Conservation (phyloP, 2,113 vertebrate species). For the Columba livia region DNA sequence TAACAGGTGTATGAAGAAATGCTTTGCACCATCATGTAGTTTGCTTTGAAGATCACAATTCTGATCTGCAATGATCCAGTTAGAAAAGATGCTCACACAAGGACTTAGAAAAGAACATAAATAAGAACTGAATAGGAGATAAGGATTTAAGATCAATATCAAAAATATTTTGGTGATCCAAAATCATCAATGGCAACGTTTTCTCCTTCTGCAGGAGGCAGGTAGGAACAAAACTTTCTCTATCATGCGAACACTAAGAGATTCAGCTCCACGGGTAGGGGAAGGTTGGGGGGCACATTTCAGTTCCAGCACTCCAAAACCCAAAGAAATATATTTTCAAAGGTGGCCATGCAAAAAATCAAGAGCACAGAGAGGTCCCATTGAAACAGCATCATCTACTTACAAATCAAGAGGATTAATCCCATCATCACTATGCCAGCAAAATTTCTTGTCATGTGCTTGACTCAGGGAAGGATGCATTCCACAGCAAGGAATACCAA, state of each 20-base stretch:
- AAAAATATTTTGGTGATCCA: not conserved
- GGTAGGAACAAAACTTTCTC: not conserved
- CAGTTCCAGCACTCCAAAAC: rapidly evolving
- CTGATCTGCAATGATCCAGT: not conserved
- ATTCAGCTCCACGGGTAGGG: not conserved
- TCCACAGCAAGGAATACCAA: not conserved
- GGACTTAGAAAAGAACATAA: not conserved
- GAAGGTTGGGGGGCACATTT: not conserved
- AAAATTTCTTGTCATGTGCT: not conserved
- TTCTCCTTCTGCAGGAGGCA: not conserved
- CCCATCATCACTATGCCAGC: not conserved
- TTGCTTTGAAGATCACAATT: not conserved
- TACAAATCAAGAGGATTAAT: not conserved
- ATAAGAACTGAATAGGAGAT: not conserved
- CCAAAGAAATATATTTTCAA: not conserved
- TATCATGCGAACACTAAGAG: rapidly evolving
- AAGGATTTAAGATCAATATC: not conserved
- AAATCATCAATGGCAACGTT: not conserved
- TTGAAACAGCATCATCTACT: not conserved
- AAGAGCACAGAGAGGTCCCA: rapidly evolving
- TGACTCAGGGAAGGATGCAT: not conserved
- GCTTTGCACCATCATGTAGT: not conserved
- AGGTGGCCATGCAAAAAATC: not conserved
- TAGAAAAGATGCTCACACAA: rapidly evolving
- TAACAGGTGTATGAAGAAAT: not conserved